Base-by-base conservation (phyloP, 2,888 invertebrate genomes). In the Dynastes maya region DNA sequence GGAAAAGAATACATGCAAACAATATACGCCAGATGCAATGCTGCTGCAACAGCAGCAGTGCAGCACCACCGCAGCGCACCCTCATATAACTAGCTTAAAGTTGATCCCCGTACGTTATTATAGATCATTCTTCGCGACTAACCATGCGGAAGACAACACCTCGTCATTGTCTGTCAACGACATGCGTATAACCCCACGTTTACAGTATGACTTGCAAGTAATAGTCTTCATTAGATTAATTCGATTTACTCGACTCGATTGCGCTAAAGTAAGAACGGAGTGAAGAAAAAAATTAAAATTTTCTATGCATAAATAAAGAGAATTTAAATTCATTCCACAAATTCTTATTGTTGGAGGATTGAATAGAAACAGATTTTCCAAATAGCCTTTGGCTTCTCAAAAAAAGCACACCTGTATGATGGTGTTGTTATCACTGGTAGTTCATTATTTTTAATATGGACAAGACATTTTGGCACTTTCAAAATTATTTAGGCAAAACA, bases 111-210 rank as follows among this genome's bases (percentile, higher is more conserved):
- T 84, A 85, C 85, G 85, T 87, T 88, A 88, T 88, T 88, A 88
- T 84, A 85, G 83, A 84, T 85, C 87, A 89, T 89, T 89, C 89
- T 89, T 89, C 84, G 84, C 83, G 86, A 80, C 84, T 86, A 89
- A 87, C 88, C 88, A 87, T 87, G 86, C 86, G 89, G 87, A 89
- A 89, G 88, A 86, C 86, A 87, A 88, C 88, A 88, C 87, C 88
- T 88, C 87, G 86, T 87, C 87, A 86, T 84, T 84, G 85, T 82
- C 84, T 86, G 86, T 87, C 87, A 86, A 81, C 84, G 83, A 85
- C 87, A 86, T 84, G 84, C 86, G 83, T 81, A 76, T 77, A 81
- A 80, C 81, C 82, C 82, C 72, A 61, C 72, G 72, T 74, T 74
- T 74, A 74, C 72, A 74, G 63, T 74, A 74, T 74, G 76, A 79